Conservation (phyloP, 2,113 vertebrate genomes). For the Aepyceros melampus region DNA sequence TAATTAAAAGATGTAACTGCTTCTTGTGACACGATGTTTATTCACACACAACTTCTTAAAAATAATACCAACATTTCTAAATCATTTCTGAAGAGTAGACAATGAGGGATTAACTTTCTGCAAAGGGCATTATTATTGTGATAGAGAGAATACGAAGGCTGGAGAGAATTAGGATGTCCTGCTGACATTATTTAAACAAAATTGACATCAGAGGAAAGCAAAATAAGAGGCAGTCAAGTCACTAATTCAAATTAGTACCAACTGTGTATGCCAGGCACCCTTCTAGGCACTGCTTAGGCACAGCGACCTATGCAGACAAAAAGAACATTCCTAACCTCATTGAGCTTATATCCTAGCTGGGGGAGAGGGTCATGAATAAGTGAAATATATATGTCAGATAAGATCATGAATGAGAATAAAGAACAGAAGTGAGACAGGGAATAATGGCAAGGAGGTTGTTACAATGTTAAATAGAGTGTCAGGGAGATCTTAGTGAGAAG, state of each 20-base stretch:
- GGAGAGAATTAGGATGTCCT: neutral
- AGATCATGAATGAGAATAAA: neutral
- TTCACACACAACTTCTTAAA: neutral
- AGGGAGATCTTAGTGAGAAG: neutral
- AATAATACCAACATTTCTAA: neutral
- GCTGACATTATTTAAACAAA: neutral
- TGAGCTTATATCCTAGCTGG: neutral
- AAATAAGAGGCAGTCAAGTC: neutral
- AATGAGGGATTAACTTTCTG: neutral
- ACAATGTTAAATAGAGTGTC: neutral
- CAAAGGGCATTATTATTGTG: neutral
- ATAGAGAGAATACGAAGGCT: neutral
- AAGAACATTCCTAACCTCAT: neutral
- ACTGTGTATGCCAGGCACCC: neutral
- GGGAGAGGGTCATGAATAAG: neutral
- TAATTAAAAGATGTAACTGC: neutral
- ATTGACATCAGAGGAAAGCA: neutral
- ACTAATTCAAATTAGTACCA: neutral
- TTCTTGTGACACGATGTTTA: neutral
- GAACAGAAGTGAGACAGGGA: neutral
- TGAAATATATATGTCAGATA: neutral
- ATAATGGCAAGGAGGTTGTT: neutral
- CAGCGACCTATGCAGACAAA: neutral
- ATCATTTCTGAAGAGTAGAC: neutral
- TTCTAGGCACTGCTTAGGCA: neutral